Evolutionary conservation across 2,113 vertebrate genomes (phyloP).

Genomic region (Gobiocypris rarus): DNA sequence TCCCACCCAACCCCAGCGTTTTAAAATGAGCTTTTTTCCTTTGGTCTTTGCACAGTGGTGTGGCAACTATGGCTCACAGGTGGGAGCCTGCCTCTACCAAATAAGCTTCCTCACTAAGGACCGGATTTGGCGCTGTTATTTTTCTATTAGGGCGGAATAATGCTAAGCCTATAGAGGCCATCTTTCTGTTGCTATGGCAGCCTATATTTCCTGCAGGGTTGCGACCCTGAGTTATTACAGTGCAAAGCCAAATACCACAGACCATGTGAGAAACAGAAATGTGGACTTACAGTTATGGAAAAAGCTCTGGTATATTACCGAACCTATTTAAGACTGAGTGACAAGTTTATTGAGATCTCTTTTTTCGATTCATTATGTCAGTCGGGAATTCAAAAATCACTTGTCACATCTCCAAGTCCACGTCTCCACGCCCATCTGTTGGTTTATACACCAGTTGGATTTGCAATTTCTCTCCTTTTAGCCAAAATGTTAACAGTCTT

Average conservation of each 20-base stretch:
- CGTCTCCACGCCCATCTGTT: constrained; percentile 65
- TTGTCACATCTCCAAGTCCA: constrained; percentile 65
- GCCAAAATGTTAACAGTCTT: constrained; percentile 27
- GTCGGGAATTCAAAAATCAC: constrained; percentile 73
- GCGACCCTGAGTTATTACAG: constrained; percentile 97
- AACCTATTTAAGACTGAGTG: constrained; percentile 76
- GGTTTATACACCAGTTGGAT: constrained; percentile 34
- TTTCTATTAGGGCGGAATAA: constrained; percentile 98
- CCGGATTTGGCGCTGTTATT: constrained; percentile 96
- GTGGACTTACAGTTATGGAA: constrained; percentile 93
- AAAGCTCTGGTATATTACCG: constrained; percentile 81
- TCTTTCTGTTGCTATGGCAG: constrained; percentile 98
- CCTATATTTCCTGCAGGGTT: constrained; percentile 98
- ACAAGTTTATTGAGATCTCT: constrained; percentile 76
- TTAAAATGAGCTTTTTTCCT: constrained; percentile 73
- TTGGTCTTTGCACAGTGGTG: constrained; percentile 75
- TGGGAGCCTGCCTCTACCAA: constrained; percentile 84
- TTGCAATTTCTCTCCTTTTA: background rate
- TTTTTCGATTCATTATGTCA: constrained; percentile 71
- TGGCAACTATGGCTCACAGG: constrained; percentile 84
- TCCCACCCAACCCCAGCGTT: constrained; percentile 59
- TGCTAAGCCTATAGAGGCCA: constrained; percentile 95
- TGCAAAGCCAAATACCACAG: constrained; percentile 91
- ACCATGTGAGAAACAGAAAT: constrained; percentile 95
- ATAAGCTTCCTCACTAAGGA: constrained; percentile 95